These are phyloP conservation scores for Drosophila atroscutellata DNA, from an alignment of 2,888 invertebrate species.

Conservation along the genomic window DNA sequence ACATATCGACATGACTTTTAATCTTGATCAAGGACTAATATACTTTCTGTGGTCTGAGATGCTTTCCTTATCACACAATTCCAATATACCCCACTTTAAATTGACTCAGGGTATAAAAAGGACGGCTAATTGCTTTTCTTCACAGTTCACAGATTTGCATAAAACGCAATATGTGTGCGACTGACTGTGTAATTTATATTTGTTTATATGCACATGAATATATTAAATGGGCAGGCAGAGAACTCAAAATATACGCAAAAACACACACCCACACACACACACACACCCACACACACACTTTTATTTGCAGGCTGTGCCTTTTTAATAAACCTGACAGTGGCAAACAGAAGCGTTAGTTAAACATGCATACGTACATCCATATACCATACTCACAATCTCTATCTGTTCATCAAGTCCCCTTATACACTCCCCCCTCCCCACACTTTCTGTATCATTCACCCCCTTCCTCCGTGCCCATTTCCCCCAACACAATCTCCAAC, in stretches of 20 bases:
- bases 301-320: conserved; percentile 38
- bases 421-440: background rate
- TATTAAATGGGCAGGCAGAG: conserved; percentile 56
- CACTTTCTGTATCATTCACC: background rate
- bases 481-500: background rate
- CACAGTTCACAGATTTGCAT: conserved; percentile 71
- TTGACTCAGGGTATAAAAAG: conserved; percentile 49
- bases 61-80: background rate
- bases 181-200: conserved; percentile 72
- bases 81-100: background rate
- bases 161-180: conserved; percentile 54
- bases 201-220: conserved; percentile 76
- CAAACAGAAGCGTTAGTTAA: conserved; percentile 39
- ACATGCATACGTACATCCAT: conserved; percentile 19
- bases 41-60: no score
- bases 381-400: conserved; percentile 9
- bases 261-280: conserved; percentile 12
- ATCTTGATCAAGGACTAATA: background rate
- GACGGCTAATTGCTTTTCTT: conserved; percentile 74
- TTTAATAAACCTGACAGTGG: conserved; percentile 62
- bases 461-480: background rate
- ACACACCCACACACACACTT: background rate
- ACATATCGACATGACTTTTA: background rate
- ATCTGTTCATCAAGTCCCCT: background rate
- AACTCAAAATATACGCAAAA: conserved; percentile 38